Percentiles rank a stretch among this genome's conserved stretches.
phyloP scores from a whole-genome alignment of 2,113 vertebrate genomes.

The Pituophis catenifer region DNA sequence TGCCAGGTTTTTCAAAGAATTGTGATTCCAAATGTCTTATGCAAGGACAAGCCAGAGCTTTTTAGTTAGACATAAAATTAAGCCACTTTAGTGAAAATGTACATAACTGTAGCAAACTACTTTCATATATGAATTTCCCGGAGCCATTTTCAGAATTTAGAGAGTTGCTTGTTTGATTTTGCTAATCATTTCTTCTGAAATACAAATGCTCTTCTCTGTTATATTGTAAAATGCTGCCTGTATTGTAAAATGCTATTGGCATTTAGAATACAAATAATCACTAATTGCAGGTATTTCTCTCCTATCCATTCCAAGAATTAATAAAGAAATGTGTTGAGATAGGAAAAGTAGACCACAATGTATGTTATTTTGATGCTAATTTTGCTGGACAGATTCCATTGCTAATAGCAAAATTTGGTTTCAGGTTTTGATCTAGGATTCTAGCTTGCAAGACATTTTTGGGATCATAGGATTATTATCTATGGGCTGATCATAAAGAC shows the following conservation, averaged over 20 bases:
- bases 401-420: not conserved
- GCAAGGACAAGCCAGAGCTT: not conserved
- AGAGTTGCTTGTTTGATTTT: not conserved
- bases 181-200: not conserved
- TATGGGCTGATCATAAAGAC: not conserved
- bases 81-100: not conserved
- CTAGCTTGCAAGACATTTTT: not conserved
- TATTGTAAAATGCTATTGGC: not conserved
- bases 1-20: not conserved
- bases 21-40: not conserved
- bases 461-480: not conserved
- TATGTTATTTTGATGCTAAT: accelerated
- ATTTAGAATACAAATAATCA: not conserved
- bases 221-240: not conserved
- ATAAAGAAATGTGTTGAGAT: not conserved
- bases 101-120: not conserved
- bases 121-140: not conserved
- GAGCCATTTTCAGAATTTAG: not conserved
- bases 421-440: not conserved
- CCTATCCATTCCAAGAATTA: not conserved
- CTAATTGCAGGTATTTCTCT: not conserved
- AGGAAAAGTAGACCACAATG: accelerated
- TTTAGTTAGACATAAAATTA: not conserved
- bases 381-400: not conserved
- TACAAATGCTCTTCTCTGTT: not conserved